These are phyloP conservation scores for Chymomyza procnemis DNA, from an alignment of 2,888 invertebrate genomes.

Conservation along the genomic window DNA sequence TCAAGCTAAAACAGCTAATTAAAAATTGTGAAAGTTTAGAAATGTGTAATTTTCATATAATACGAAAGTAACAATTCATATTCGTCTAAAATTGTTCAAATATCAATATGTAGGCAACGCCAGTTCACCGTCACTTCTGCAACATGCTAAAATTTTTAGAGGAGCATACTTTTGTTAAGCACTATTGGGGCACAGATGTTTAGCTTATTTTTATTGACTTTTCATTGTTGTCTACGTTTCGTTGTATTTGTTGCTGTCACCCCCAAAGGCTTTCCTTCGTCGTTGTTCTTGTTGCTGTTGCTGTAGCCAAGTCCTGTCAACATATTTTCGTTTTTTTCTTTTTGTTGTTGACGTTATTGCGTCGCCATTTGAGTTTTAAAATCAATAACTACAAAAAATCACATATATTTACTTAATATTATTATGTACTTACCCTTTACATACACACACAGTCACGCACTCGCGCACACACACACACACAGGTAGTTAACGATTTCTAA, in stretches of 20 bases:
- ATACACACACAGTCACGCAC: slow-evolving; percentile 10
- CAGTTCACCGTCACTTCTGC: too few species aligned
- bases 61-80: too few species aligned
- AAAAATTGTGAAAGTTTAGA: too few species aligned
- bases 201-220: slow-evolving; percentile 37
- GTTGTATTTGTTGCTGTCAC: slow-evolving; percentile 17
- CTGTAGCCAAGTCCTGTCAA: not conserved
- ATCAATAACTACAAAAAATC: slow-evolving; percentile 37
- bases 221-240: slow-evolving; percentile 55
- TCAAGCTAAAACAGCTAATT: too few species aligned
- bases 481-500: slow-evolving; percentile 46
- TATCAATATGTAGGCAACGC: too few species aligned
- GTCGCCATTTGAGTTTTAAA: slow-evolving; percentile 33
- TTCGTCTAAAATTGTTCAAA: too few species aligned
- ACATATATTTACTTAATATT: not conserved
- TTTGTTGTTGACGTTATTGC: not conserved
- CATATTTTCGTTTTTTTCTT: not conserved
- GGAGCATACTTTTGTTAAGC: not conserved
- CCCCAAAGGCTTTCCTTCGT: not conserved
- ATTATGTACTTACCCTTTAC: slow-evolving; percentile 30
- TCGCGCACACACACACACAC: slow-evolving; percentile 9
- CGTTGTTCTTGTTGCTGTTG: slow-evolving; percentile 26
- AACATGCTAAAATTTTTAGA: too few species aligned
- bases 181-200: slow-evolving; percentile 48
- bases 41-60: too few species aligned